Percentiles rank a stretch among this genome's conserved stretches.
Conservation (phyloP, 2,797 vertebrate genomes). For the Vultur gryphus region DNA sequence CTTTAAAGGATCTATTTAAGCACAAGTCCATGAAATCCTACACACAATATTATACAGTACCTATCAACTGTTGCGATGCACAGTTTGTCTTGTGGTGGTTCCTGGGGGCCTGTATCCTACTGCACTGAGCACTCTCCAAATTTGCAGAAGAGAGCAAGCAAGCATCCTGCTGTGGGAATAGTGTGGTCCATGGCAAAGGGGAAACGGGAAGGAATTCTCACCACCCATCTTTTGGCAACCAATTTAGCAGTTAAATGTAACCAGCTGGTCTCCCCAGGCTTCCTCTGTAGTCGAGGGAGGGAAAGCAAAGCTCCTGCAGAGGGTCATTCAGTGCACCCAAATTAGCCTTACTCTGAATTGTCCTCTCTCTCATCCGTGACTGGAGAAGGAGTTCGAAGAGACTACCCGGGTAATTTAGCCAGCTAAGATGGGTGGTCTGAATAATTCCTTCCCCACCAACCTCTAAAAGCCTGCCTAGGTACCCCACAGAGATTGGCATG, state of each 20-base stretch:
- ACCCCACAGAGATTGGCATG: conserved; percentile 48
- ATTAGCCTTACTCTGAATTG: conserved; percentile 53
- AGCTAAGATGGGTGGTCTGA: conserved; percentile 61
- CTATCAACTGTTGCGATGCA: not conserved
- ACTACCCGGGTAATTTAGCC: conserved; percentile 41
- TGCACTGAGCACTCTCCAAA: not conserved
- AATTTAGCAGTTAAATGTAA: conserved; percentile 65
- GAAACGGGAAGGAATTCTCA: conserved; percentile 13
- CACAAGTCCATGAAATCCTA: not conserved
- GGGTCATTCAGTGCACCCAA: conserved; percentile 58
- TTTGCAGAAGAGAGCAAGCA: not conserved
- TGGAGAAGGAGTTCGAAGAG: conserved; percentile 43
- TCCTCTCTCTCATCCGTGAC: conserved; percentile 48
- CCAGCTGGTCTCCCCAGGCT: conserved; percentile 61
- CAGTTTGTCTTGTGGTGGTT: not conserved
- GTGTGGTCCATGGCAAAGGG: not conserved
- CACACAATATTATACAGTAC: not conserved
- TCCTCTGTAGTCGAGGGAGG: conserved; percentile 46
- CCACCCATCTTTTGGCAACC: conserved; percentile 59
- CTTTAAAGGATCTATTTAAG: not conserved
- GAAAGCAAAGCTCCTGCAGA: conserved; percentile 59
- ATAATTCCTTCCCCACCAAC: conserved; percentile 34
- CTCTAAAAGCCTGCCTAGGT: conserved; percentile 37
- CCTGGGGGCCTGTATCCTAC: not conserved
- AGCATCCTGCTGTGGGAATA: not conserved